Conservation (phyloP, 2,888 invertebrate species). For the Luperina nickerlii region DNA sequence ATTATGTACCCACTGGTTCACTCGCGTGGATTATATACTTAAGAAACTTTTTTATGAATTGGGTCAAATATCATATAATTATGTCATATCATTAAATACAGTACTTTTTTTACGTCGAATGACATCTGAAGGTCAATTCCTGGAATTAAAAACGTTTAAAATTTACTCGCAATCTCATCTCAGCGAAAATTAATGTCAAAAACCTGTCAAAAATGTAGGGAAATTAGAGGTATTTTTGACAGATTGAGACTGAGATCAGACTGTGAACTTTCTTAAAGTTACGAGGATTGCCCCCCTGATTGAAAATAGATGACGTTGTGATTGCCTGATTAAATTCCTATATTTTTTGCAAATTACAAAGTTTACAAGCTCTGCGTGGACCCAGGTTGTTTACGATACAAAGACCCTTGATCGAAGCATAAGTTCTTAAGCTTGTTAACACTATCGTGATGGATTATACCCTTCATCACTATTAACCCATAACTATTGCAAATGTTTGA, state of each 20-base stretch:
- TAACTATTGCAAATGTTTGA: slow-evolving; percentile 43
- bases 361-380: neutral
- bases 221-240: neutral
- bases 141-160: neutral
- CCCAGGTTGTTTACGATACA: neutral
- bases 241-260: no score
- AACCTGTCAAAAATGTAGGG: neutral
- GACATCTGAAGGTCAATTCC: neutral
- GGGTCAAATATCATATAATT: neutral
- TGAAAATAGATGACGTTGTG: neutral
- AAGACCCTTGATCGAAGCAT: slow-evolving; percentile 2
- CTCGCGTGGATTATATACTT: neutral
- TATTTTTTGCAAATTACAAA: neutral
- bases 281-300: neutral
- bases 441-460: slow-evolving; percentile 43
- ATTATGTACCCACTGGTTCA: neutral
- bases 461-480: slow-evolving; percentile 30
- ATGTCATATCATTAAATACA: neutral
- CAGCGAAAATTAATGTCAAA: neutral
- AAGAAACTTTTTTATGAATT: neutral
- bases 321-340: neutral
- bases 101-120: neutral
- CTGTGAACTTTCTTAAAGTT: neutral
- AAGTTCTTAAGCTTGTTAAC: slow-evolving; percentile 25
- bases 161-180: neutral